Evolutionary conservation across 2,113 vertebrate genomes (phyloP).

Genomic region (Engystomops pustulosus): DNA sequence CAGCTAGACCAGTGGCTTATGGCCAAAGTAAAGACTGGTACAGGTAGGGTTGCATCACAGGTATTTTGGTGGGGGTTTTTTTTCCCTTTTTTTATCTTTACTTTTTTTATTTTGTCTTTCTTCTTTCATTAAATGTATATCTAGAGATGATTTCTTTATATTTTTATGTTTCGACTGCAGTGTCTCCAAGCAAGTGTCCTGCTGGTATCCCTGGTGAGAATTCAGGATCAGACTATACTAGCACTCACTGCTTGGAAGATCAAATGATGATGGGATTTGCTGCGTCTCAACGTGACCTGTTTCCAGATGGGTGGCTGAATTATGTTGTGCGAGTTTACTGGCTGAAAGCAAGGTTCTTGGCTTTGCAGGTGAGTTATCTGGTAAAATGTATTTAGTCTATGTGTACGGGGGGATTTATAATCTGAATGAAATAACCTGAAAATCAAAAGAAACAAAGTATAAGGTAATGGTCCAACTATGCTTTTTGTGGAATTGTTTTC

Average conservation of each 20-base stretch:
- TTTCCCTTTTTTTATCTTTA: not conserved
- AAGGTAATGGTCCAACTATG: no score
- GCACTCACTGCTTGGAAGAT: slow-evolving; percentile 87
- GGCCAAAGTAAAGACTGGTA: slow-evolving; percentile 84
- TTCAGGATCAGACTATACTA: slow-evolving; percentile 84
- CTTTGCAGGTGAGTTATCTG: slow-evolving; percentile 84
- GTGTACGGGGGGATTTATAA: no score
- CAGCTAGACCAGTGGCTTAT: slow-evolving; percentile 92
- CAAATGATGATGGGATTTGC: slow-evolving; percentile 87
- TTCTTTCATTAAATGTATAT: not conserved
- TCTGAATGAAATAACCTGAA: no score
- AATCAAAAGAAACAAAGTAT: no score
- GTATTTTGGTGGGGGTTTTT: not conserved
- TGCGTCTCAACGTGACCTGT: slow-evolving; percentile 88
- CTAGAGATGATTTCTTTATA: not conserved
- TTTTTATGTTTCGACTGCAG: slow-evolving; percentile 68
- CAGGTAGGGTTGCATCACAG: slow-evolving; percentile 70
- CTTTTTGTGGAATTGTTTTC: no score
- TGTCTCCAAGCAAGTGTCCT: slow-evolving; percentile 82
- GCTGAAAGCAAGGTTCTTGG: slow-evolving; percentile 91
- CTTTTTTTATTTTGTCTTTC: no score
- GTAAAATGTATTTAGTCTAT: no score
- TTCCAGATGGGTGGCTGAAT: slow-evolving; percentile 86
- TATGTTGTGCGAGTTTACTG: slow-evolving; percentile 91
- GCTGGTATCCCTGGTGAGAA: slow-evolving; percentile 70